Evolutionary conservation across 2,888 invertebrate genomes (phyloP).

Genomic region (Brachypalpus laphriformis): DNA sequence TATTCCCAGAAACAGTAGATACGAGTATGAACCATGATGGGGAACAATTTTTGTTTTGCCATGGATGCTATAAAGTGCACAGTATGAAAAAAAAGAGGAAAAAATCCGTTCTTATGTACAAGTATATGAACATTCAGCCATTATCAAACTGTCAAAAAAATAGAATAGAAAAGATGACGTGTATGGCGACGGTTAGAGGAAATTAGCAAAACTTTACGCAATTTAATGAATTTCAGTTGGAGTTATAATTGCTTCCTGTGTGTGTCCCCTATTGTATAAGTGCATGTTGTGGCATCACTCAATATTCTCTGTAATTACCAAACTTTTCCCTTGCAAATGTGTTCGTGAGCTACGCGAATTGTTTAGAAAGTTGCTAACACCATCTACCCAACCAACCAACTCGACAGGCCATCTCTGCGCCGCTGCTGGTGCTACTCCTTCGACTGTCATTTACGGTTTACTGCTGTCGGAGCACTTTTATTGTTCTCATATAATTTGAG

Average conservation of each 20-base stretch:
- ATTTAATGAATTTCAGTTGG: slow-evolving; percentile 68
- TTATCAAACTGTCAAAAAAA: slow-evolving; percentile 56
- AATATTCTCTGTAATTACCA: slow-evolving; percentile 67
- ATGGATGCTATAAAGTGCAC: too few relatives aligned
- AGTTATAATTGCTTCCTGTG: slow-evolving; percentile 72
- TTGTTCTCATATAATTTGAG: slow-evolving; percentile 67
- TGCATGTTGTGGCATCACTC: slow-evolving; percentile 73
- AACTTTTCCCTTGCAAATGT: slow-evolving; percentile 62
- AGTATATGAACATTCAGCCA: background rate
- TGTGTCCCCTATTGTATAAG: slow-evolving; percentile 53
- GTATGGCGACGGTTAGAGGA: slow-evolving; percentile 48
- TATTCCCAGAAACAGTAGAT: too few relatives aligned
- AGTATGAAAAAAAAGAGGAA: too few relatives aligned
- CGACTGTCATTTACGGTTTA: slow-evolving; percentile 60
- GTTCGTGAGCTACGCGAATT: slow-evolving; percentile 57
- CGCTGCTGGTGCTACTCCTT: background rate
- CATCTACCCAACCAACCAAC: slow-evolving; percentile 12
- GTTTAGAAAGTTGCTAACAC: slow-evolving; percentile 62
- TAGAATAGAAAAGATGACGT: slow-evolving; percentile 31
- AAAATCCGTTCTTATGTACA: too few relatives aligned
- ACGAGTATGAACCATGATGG: too few relatives aligned
- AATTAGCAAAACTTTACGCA: slow-evolving; percentile 71
- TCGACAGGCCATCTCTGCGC: background rate
- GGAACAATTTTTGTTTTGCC: too few relatives aligned
- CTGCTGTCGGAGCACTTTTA: slow-evolving; percentile 64